Percentiles rank a stretch among this genome's conserved stretches.
These are phyloP conservation scores for Reinhardtius hippoglossoides DNA, from an alignment of 2,113 vertebrate species.

Conservation along the genomic window DNA sequence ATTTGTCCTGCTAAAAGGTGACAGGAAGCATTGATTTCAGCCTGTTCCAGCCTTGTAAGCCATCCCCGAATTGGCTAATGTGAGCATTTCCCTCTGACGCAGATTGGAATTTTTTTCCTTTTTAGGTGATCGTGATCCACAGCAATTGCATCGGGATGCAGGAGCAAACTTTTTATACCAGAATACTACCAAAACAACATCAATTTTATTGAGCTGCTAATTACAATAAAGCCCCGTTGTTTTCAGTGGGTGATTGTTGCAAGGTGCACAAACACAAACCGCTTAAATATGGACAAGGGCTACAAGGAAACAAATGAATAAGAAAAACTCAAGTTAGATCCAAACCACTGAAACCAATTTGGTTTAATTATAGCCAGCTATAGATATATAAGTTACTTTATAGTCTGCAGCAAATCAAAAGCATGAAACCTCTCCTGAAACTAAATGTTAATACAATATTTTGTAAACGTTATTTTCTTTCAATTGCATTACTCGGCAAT, in stretches of 20 bases:
- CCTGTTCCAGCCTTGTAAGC: slow-evolving; percentile 61
- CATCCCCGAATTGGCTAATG: slow-evolving; percentile 61
- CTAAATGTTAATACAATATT: too few relatives aligned
- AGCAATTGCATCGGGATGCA: slow-evolving; percentile 14
- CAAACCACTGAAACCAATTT: slow-evolving; percentile 13
- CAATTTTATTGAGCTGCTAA: slow-evolving; percentile 47
- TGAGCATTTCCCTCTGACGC: slow-evolving; percentile 38
- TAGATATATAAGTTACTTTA: slow-evolving; percentile 9
- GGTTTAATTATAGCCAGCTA: slow-evolving; percentile 35
- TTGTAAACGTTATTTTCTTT: not conserved
- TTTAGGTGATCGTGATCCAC: slow-evolving; percentile 39
- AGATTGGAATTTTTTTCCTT: slow-evolving; percentile 29
- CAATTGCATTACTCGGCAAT: not conserved
- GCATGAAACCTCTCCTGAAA: too few relatives aligned
- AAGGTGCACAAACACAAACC: slow-evolving; percentile 19
- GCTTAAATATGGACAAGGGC: not conserved
- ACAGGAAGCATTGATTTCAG: slow-evolving; percentile 81
- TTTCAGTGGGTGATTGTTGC: slow-evolving; percentile 28
- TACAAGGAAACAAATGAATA: not conserved
- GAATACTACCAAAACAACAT: slow-evolving; percentile 18
- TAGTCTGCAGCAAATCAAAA: too few relatives aligned
- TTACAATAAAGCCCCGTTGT: slow-evolving; percentile 35
- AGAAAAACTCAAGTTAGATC: slow-evolving; percentile 7
- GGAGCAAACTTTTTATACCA: slow-evolving; percentile 27
- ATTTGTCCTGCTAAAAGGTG: slow-evolving; percentile 83